Conservation (phyloP, 2,113 vertebrate genomes). For the Sphaerodactylus townsendi region DNA sequence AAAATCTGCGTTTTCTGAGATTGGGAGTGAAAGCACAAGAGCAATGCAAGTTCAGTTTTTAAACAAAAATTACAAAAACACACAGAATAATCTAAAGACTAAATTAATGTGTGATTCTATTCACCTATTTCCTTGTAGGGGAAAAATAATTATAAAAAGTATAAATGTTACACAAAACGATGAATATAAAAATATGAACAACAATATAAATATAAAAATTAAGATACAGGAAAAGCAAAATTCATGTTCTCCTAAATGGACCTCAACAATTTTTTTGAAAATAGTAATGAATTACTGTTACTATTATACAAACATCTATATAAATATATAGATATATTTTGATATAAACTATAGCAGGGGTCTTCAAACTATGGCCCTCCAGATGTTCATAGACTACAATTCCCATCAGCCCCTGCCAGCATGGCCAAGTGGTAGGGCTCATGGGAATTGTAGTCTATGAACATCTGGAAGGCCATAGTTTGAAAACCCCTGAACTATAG, state of each 20-base stretch:
- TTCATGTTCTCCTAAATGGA: neutral
- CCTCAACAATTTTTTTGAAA: constrained; percentile 12
- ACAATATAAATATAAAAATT: neutral
- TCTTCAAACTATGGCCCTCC: no score
- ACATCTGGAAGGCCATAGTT: no score
- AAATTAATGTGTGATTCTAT: neutral
- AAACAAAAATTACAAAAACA: neutral
- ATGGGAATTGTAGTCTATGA: no score
- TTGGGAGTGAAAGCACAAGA: constrained; percentile 12
- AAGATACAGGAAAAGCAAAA: fast-evolving
- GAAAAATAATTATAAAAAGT: constrained; percentile 7
- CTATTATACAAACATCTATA: no score
- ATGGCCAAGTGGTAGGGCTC: no score
- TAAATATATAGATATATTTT: no score
- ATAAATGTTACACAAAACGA: neutral
- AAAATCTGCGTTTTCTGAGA: constrained; percentile 20
- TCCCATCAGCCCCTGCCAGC: no score
- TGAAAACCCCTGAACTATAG: neutral
- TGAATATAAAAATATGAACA: no score
- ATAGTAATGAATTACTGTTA: neutral
- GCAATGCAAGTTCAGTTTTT: neutral
- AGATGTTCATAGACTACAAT: no score
- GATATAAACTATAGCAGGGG: no score
- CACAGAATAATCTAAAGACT: neutral
- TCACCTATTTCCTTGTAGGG: neutral